These are phyloP conservation scores for Charadrius vociferus DNA, from an alignment of 2,113 vertebrate species.

Conservation along the genomic window DNA sequence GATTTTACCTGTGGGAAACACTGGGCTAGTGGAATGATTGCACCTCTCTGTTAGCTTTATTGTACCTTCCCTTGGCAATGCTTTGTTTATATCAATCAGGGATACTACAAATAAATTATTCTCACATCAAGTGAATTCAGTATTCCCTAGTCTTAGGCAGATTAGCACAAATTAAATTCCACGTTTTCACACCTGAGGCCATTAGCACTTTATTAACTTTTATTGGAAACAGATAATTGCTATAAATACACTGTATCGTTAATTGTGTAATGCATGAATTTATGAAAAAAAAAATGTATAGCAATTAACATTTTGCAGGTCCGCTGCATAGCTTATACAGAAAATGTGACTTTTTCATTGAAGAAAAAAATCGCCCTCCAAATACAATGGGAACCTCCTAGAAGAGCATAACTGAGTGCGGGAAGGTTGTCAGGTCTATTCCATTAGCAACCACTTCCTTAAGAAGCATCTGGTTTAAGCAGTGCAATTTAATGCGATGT, in stretches of 20 bases:
- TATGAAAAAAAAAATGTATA: neutral
- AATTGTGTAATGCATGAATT: neutral
- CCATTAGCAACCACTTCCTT: constrained; percentile 2
- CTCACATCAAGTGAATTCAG: neutral
- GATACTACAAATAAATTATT: constrained; percentile 21
- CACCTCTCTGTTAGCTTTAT: constrained; percentile 15
- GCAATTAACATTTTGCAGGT: neutral
- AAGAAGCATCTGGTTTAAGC: neutral
- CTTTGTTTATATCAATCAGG: constrained; percentile 25
- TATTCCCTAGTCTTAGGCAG: constrained; percentile 4
- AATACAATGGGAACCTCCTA: neutral
- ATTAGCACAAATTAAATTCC: constrained; percentile 54
- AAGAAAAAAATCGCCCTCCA: constrained; percentile 2
- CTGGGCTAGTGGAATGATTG: neutral
- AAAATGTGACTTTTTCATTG: constrained; percentile 35
- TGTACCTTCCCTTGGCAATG: constrained; percentile 14
- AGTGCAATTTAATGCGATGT: neutral
- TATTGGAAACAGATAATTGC: constrained; percentile 25
- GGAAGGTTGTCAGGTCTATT: neutral
- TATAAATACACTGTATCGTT: constrained; percentile 13
- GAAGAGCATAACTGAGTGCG: neutral
- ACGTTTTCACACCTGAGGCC: constrained; percentile 38
- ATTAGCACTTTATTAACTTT: constrained; percentile 12
- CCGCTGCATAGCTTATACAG: constrained; percentile 19
- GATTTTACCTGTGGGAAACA: constrained; percentile 8